A percentile compares a stretch with the other conserved stretches of the same genome.
phyloP scores from a whole-genome alignment of 1,140 invertebrate species.

The Caenorhabditis latens region DNA sequence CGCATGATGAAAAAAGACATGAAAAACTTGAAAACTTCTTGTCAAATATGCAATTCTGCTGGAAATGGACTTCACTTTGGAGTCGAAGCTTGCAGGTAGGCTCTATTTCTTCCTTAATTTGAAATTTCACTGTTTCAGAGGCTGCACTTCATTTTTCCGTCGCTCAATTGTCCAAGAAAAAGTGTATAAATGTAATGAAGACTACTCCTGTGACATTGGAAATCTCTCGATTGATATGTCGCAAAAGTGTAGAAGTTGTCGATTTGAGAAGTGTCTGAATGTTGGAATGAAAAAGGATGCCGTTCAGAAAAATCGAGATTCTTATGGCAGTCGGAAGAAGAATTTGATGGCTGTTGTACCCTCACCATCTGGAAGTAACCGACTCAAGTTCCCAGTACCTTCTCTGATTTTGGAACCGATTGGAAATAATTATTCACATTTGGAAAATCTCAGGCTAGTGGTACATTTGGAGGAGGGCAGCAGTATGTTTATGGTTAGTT shows the following conservation, averaged over 20 bases:
- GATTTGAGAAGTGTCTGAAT: slow-evolving; percentile 1
- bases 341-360: neutral
- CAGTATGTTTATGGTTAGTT: neutral
- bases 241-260: slow-evolving; percentile 1
- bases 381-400: slow-evolving; percentile 1
- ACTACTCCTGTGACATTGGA: neutral
- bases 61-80: slow-evolving; percentile 18
- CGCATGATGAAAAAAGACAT: neutral
- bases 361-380: neutral
- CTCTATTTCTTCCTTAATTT: neutral
- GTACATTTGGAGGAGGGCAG: neutral
- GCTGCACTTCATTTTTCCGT: slow-evolving; percentile 38
- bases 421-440: neutral
- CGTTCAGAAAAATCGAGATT: slow-evolving; percentile 18
- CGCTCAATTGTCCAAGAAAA: neutral
- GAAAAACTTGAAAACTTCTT: neutral
- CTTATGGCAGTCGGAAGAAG: neutral
- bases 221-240: neutral
- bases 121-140: neutral
- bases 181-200: neutral
- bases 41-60: neutral
- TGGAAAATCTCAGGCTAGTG: slow-evolving; percentile 14
- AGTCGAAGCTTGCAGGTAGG: slow-evolving; percentile 17
- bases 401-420: neutral
- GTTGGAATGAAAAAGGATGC: slow-evolving; percentile 11